A percentile compares a stretch with the other conserved stretches of the same genome.
Evolutionary conservation across 2,888 invertebrate species (phyloP).

Genomic region (Ceriagrion tenellum): DNA sequence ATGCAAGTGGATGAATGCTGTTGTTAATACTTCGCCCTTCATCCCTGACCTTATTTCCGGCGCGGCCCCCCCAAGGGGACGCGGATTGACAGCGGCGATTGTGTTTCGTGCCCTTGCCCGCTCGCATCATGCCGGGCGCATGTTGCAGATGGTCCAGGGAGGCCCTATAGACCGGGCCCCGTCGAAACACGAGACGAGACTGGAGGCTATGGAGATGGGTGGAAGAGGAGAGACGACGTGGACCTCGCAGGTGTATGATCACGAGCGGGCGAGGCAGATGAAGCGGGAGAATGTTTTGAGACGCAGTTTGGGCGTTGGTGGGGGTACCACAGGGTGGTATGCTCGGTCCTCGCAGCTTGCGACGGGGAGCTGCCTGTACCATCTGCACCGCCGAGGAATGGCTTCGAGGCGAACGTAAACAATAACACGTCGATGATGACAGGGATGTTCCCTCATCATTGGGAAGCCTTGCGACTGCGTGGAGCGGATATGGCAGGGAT

Average conservation of each 20-base stretch:
- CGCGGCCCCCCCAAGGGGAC: neutral
- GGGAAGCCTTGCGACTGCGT: neutral
- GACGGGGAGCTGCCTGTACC: neutral
- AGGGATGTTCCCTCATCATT: neutral
- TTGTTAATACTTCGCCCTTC: neutral
- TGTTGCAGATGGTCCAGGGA: neutral
- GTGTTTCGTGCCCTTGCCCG: neutral
- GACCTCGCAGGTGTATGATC: constrained; percentile 26
- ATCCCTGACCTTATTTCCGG: neutral
- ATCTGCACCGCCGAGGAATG: neutral
- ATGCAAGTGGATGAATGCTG: no score
- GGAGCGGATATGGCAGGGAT: neutral
- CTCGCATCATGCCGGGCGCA: neutral
- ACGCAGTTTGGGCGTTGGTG: neutral
- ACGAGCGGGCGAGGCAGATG: neutral
- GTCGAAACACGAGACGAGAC: neutral
- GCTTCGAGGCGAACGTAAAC: constrained; percentile 15
- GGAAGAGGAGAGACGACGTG: neutral
- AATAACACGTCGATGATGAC: neutral
- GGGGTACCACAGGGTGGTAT: neutral
- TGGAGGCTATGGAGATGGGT: neutral
- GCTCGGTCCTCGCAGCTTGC: neutral
- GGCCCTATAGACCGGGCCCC: neutral
- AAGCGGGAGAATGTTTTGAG: neutral
- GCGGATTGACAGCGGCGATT: neutral